Evolutionary conservation across 2,888 invertebrate genomes (phyloP).

Genomic region (Ophraella communa): DNA sequence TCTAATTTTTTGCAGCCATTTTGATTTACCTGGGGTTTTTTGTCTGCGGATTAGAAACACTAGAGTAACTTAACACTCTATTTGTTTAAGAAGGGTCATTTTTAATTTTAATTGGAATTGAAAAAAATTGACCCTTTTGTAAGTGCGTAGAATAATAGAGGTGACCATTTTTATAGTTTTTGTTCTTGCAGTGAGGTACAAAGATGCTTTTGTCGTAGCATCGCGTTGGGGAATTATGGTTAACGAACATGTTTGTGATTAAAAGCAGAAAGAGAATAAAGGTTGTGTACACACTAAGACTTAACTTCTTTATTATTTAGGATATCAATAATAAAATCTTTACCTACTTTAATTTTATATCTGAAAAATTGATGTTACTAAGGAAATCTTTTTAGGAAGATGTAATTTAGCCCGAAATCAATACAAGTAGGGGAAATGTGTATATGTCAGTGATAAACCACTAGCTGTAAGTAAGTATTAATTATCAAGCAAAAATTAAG

Average conservation of each 20-base stretch:
- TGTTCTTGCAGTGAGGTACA: constrained; percentile 4
- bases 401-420: too few relatives aligned
- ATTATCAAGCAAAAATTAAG: too few relatives aligned
- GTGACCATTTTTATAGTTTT: constrained; percentile 40
- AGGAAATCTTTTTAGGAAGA: too few relatives aligned
- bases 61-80: constrained; percentile 47
- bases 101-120: constrained; percentile 43
- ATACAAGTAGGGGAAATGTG: too few relatives aligned
- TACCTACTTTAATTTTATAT: too few relatives aligned
- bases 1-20: constrained; percentile 41
- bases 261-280: too few relatives aligned
- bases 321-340: too few relatives aligned
- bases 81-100: constrained; percentile 48
- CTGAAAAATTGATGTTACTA: too few relatives aligned
- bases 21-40: constrained; percentile 44
- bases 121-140: constrained; percentile 44
- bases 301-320: too few relatives aligned
- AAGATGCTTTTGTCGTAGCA: background rate
- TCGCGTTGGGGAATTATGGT: background rate
- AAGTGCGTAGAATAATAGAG: constrained; percentile 27
- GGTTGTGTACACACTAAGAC: too few relatives aligned
- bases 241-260: constrained; percentile 4
- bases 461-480: too few relatives aligned
- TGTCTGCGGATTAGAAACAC: constrained; percentile 42
- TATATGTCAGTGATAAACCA: too few relatives aligned